phyloP scores from a whole-genome alignment of 1,140 invertebrate genomes.

The Macrobrachium rosenbergii region DNA sequence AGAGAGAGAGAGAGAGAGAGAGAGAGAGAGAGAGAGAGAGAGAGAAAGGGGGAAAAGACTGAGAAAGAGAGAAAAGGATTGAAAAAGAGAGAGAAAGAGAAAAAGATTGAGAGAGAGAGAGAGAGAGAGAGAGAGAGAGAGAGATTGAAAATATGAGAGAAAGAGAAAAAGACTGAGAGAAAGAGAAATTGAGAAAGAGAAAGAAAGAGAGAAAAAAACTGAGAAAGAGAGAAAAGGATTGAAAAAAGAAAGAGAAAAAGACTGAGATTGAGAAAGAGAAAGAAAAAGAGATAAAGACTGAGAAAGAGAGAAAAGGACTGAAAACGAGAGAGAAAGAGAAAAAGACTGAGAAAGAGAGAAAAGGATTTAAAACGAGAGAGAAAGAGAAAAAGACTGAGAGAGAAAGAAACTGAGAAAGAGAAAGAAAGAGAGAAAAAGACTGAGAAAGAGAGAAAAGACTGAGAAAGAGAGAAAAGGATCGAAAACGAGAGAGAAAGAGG shows the following conservation, averaged over 20 bases:
- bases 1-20: background rate
- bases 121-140: background rate
- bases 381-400: background rate
- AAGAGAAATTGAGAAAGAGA: background rate
- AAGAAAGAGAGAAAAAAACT: background rate
- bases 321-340: too few species aligned
- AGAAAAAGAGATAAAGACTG: too few species aligned
- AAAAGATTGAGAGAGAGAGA: background rate
- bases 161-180: too few species aligned
- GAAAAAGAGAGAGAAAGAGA: background rate
- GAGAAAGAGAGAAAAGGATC: background rate
- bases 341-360: too few species aligned
- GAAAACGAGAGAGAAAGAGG: too few species aligned
- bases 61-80: background rate
- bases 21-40: background rate
- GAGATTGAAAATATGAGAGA: too few species aligned
- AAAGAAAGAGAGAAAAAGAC: background rate
- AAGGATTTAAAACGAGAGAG: too few species aligned
- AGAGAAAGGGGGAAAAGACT: background rate
- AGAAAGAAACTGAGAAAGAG: background rate
- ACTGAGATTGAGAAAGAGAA: background rate
- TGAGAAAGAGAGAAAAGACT: background rate
- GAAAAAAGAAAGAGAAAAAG: background rate
- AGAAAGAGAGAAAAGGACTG: too few species aligned
- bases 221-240: background rate